phyloP scores from a whole-genome alignment of 2,797 vertebrate genomes.

The Pangasius larnaudii region DNA sequence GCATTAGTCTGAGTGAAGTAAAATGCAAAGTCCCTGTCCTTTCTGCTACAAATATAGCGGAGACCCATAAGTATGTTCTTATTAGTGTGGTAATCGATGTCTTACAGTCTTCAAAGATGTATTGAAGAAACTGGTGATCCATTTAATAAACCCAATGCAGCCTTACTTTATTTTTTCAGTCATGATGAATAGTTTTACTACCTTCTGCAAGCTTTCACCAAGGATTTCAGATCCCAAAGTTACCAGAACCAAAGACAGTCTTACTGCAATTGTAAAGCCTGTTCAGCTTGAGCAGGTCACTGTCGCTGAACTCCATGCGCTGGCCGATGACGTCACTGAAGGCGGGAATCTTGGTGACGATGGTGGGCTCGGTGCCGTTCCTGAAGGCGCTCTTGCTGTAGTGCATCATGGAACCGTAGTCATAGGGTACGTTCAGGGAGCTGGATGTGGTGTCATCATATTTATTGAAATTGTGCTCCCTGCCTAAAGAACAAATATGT shows the following conservation, averaged over 20 bases:
- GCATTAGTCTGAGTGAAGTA: background rate
- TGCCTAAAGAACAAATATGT: slow-evolving; percentile 70
- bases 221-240: background rate
- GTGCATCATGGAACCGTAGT: slow-evolving; percentile 95
- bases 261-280: slow-evolving; percentile 91
- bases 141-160: background rate
- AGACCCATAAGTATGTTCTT: background rate
- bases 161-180: background rate
- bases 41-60: background rate
- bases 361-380: slow-evolving; percentile 84
- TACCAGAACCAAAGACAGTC: slow-evolving; percentile 37
- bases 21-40: background rate
- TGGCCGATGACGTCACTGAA: slow-evolving; percentile 92
- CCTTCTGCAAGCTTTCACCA: background rate
- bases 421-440: slow-evolving; percentile 87
- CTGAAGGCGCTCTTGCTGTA: slow-evolving; percentile 88
- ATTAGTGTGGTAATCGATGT: background rate
- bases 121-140: background rate
- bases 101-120: too few species aligned
- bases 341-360: slow-evolving; percentile 85
- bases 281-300: slow-evolving; percentile 86
- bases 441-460: slow-evolving; percentile 82
- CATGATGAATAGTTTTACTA: background rate
- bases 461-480: slow-evolving; percentile 83
- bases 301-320: slow-evolving; percentile 92